phyloP scores from a whole-genome alignment of 2,888 invertebrate species.

The Lepidochitona cinerea region DNA sequence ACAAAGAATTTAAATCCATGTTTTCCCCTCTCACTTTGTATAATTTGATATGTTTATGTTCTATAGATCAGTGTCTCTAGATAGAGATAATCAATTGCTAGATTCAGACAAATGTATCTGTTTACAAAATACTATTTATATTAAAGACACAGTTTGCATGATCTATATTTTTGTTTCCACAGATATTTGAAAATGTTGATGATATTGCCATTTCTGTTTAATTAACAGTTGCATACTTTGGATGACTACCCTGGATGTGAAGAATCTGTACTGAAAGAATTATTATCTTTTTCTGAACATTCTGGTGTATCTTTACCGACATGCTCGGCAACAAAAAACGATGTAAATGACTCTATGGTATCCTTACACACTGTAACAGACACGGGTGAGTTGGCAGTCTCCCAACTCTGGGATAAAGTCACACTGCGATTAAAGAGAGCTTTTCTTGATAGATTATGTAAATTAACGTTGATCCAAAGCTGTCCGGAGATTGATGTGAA shows the following conservation, averaged over 20 bases:
- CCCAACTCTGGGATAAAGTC: constrained; percentile 52
- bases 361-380: constrained; percentile 64
- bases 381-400: constrained; percentile 51
- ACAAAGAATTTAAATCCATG: too few species aligned
- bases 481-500: constrained; percentile 38
- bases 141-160: too few species aligned
- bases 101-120: too few species aligned
- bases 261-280: constrained; percentile 58
- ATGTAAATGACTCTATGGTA: constrained; percentile 51
- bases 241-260: constrained; percentile 63
- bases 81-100: too few species aligned
- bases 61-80: too few species aligned
- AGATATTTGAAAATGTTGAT: too few species aligned
- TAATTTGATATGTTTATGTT: too few species aligned
- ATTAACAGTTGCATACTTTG: constrained; percentile 47
- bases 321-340: constrained; percentile 34
- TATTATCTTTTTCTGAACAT: constrained; percentile 58
- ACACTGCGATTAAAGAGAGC: constrained; percentile 37
- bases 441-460: constrained; percentile 50
- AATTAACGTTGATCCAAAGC: constrained; percentile 43
- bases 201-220: constrained; percentile 22
- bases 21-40: too few species aligned
- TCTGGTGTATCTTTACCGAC: constrained; percentile 64
- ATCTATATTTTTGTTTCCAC: too few species aligned
- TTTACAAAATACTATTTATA: too few species aligned